These are phyloP conservation scores for Biston stratarius DNA, from an alignment of 2,888 invertebrate genomes.

Conservation along the genomic window DNA sequence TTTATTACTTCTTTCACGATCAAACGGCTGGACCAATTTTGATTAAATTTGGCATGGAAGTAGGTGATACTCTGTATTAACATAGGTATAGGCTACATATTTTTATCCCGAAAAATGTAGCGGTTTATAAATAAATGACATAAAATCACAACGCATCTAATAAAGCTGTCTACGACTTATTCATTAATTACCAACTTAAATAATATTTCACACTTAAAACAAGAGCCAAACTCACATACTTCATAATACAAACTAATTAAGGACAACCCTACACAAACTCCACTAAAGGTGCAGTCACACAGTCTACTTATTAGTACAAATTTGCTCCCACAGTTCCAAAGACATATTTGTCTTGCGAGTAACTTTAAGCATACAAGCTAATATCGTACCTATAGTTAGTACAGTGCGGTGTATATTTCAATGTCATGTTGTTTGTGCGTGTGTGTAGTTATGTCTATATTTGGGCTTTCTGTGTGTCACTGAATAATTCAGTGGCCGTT, in stretches of 20 bases:
- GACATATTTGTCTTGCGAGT: slow-evolving; percentile 81
- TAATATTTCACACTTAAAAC: slow-evolving; percentile 54
- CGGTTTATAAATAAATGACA: too few relatives aligned
- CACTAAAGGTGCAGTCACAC: slow-evolving; percentile 79
- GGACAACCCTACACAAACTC: slow-evolving; percentile 66
- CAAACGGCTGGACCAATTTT: too few relatives aligned
- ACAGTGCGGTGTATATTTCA: slow-evolving; percentile 68
- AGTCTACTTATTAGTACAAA: slow-evolving; percentile 79
- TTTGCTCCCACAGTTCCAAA: slow-evolving; percentile 77
- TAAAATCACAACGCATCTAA: background rate
- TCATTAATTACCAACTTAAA: slow-evolving; percentile 34
- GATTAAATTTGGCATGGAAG: too few relatives aligned
- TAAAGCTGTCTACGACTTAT: slow-evolving; percentile 2
- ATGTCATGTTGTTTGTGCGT: slow-evolving; percentile 58
- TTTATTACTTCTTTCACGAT: too few relatives aligned
- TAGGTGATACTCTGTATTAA: too few relatives aligned
- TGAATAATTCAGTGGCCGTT: slow-evolving; percentile 85
- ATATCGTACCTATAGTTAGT: slow-evolving; percentile 69
- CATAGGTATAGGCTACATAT: too few relatives aligned
- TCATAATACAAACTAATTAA: slow-evolving; percentile 70
- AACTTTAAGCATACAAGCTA: slow-evolving; percentile 66
- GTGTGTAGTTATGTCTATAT: slow-evolving; percentile 80
- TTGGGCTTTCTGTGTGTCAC: slow-evolving; percentile 83
- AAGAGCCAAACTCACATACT: slow-evolving; percentile 53
- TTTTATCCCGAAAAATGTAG: too few relatives aligned